These are phyloP conservation scores for Trachelus stipa DNA, from an alignment of 2,888 invertebrate genomes.

Conservation along the genomic window DNA sequence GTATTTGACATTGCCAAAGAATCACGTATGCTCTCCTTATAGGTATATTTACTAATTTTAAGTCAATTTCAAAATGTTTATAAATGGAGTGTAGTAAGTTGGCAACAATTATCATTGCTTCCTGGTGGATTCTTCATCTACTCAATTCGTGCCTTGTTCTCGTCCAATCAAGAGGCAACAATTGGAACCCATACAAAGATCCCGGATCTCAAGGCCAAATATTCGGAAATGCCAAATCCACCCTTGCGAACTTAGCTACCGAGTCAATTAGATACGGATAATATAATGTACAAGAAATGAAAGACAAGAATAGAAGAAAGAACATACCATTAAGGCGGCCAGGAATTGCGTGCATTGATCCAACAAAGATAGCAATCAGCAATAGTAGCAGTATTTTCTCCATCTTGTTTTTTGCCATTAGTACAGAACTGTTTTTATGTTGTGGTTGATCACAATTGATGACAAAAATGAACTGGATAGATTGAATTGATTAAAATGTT, in stretches of 20 bases:
- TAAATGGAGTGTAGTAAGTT: neutral
- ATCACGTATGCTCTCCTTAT: neutral
- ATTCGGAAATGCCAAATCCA: neutral
- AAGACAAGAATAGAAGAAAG: neutral
- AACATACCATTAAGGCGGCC: slow-evolving; percentile 53
- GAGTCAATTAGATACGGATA: neutral
- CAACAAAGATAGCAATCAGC: slow-evolving; percentile 33
- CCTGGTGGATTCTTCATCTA: neutral
- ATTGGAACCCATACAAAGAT: neutral
- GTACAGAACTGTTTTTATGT: no score
- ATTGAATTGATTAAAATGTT: neutral
- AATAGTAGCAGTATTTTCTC: slow-evolving; percentile 28
- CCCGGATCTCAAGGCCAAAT: neutral
- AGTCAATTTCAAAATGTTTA: neutral
- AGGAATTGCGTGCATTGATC: slow-evolving; percentile 44
- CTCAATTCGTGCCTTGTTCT: neutral
- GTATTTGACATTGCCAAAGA: neutral
- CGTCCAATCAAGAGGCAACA: neutral
- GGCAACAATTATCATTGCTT: neutral
- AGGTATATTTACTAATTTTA: neutral
- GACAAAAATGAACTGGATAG: neutral
- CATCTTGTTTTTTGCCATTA: neutral
- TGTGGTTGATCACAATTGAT: neutral
- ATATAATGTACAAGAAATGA: neutral
- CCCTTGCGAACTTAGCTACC: neutral